Evolutionary conservation across 2,797 vertebrate species (phyloP), one percentile per base, ranked within the genome.

Genomic region (Mycteria americana): DNA sequence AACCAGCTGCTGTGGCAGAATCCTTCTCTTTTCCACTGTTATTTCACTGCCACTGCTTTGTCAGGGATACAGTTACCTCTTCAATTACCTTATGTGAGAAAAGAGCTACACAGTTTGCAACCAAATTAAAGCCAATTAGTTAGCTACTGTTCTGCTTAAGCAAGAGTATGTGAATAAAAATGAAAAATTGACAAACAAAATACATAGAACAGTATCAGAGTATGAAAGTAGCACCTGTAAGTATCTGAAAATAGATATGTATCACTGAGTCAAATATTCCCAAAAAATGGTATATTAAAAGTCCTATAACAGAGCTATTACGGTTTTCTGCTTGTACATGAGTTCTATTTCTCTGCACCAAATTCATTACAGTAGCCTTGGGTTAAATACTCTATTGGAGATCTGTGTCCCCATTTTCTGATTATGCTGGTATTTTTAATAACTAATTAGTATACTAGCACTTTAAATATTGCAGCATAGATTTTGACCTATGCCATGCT

Each of bases 371-470:
- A 53, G 69, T 80, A 86, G 75, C 94, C 69, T 64, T 77, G 37
- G 57, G 33, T 85, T 59, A 92, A 78, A 85, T 80, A 51, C 10
- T 50, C 27, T 85, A 0, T 45, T 69, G 51, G 46, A 93, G 51
- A 76, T 45, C 37, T 17, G 11, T 90, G 85, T 84, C 82, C 76
- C 41, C 46, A 30, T 88, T 96, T 94, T 78, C 57, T 91, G 84
- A 79, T 89, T 89, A 48, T 65, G 37, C 45, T 93, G 68, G 9
- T 83, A 85, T 94, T 94, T 95, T 94, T 80, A 93, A 91, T 85
- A 91, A 78, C 75, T 87, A 65, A 88, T 94, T 83, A 89, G 39
- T 92, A 11, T 30, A 63, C 18, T 45, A 74, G 75, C 18, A 51
- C 53, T 88, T 91, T 24, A 50, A 76, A 83, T 89, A 75, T 13